Conservation (phyloP, 30 jellyfish, hydroid and myxozoan species). For the Haliclystus octoradiatus region DNA sequence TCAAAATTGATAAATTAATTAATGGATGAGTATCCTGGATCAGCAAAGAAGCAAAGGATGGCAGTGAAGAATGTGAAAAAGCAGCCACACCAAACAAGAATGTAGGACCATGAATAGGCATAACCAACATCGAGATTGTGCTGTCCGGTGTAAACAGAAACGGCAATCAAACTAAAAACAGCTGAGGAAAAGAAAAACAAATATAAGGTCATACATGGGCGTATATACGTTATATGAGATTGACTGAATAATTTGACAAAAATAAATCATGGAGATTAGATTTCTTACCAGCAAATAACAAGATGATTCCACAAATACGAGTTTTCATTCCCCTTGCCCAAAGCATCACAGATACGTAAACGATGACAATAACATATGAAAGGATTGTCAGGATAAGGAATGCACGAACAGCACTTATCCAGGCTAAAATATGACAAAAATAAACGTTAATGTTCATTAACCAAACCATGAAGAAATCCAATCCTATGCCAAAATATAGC, state of each 20-base stretch:
- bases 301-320: slow-evolving; percentile 33
- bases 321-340: slow-evolving; percentile 61
- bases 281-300: slow-evolving; percentile 65
- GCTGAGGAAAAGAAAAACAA: slow-evolving; percentile 17
- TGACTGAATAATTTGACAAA: not conserved
- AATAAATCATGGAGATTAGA: too few species aligned
- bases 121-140: slow-evolving; percentile 24
- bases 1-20: too few species aligned
- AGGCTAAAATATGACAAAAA: slow-evolving; percentile 28
- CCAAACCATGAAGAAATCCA: too few species aligned
- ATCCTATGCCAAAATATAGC: too few species aligned
- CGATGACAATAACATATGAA: slow-evolving; percentile 18
- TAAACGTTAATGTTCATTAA: too few species aligned
- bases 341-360: slow-evolving; percentile 44
- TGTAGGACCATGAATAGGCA: slow-evolving; percentile 73
- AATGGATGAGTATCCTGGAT: slow-evolving; percentile 62
- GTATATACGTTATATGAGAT: too few species aligned
- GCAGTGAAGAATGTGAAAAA: slow-evolving; percentile 32
- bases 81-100: slow-evolving; percentile 65
- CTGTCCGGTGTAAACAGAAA: slow-evolving; percentile 56
- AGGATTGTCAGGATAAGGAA: slow-evolving; percentile 47
- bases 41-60: slow-evolving; percentile 47
- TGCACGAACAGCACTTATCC: slow-evolving; percentile 58
- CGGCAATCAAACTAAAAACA: slow-evolving; percentile 35
- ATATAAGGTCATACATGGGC: not conserved